Evolutionary conservation across 1,140 invertebrate species (phyloP).

Genomic region (Caligus rogercresseyi): DNA sequence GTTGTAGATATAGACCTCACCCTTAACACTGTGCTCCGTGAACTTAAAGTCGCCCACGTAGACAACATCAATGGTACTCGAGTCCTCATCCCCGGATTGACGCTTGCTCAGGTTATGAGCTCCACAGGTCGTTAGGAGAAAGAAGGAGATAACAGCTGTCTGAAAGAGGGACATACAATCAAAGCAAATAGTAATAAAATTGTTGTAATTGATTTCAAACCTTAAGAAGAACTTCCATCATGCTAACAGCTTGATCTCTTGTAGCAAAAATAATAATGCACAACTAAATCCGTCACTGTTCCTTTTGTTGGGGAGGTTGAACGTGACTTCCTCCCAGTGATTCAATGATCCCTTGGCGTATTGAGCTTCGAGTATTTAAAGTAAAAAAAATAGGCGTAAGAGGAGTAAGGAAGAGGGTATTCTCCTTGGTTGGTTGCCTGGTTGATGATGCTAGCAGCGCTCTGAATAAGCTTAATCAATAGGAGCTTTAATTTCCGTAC

Average conservation of each 20-base stretch:
- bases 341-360: not conserved
- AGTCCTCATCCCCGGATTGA: not conserved
- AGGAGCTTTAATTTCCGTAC: no score
- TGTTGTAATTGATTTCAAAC: not conserved
- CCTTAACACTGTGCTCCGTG: slow-evolving; percentile 2
- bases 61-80: slow-evolving; percentile 4
- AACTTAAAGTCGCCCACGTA: not conserved
- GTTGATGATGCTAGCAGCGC: no score
- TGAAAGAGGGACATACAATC: not conserved
- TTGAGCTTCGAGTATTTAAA: not conserved
- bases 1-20: slow-evolving; percentile 11
- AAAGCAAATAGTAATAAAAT: not conserved
- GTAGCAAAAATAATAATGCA: no score
- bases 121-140: not conserved
- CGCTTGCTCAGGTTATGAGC: not conserved
- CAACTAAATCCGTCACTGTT: not conserved
- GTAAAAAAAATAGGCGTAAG: no score
- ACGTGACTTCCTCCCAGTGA: not conserved
- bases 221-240: not conserved
- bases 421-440: no score
- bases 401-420: no score
- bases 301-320: not conserved
- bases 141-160: not conserved
- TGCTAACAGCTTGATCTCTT: not conserved
- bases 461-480: no score